These are phyloP conservation scores for Tadarida brasiliensis DNA, from an alignment of 2,797 vertebrate genomes.

Conservation along the genomic window DNA sequence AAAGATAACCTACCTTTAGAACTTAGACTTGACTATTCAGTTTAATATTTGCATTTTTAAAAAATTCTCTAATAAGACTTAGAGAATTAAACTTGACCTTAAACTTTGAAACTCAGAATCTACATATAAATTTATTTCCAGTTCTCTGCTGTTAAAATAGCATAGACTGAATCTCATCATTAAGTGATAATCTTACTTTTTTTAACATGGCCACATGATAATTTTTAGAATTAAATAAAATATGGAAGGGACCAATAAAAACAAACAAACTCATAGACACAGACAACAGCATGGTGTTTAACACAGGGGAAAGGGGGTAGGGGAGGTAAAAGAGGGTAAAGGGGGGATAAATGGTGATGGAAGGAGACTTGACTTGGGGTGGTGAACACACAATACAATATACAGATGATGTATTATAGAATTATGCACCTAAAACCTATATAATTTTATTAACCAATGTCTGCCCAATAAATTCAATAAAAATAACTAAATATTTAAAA, in stretches of 20 bases:
- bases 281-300: neutral
- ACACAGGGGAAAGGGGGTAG: neutral
- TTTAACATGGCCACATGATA: conserved; percentile 54
- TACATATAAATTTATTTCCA: conserved; percentile 77
- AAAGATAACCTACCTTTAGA: conserved; percentile 80
- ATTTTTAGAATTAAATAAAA: conserved; percentile 65
- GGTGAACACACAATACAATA: neutral
- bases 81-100: conserved; percentile 77
- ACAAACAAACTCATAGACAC: neutral
- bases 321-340: neutral
- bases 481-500: neutral
- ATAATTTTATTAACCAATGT: neutral
- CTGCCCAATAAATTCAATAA: neutral
- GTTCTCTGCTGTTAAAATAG: conserved; percentile 75
- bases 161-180: conserved; percentile 45
- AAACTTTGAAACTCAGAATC: conserved; percentile 83
- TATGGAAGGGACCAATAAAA: neutral
- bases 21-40: conserved; percentile 79
- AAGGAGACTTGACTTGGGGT: neutral
- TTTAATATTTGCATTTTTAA: conserved; percentile 83
- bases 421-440: neutral
- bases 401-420: neutral
- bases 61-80: conserved; percentile 73
- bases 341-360: neutral
- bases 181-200: conserved; percentile 30